phyloP scores from a whole-genome alignment of 2,113 vertebrate genomes.

The Aegithalos caudatus region DNA sequence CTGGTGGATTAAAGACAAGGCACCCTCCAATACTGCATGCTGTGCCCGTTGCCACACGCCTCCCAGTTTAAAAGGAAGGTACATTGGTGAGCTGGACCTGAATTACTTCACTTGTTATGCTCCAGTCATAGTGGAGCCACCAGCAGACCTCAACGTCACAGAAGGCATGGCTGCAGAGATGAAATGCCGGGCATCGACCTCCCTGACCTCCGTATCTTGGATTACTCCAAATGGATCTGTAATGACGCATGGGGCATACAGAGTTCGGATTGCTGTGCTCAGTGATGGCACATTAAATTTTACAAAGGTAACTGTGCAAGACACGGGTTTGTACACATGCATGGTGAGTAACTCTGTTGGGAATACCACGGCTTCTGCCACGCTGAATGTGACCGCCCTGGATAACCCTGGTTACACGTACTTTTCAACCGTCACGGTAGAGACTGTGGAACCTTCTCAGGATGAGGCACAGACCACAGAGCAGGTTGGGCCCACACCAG shows the following conservation, averaged over 20 bases:
- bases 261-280: slow-evolving; percentile 94
- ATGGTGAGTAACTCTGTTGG: slow-evolving; percentile 99
- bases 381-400: slow-evolving; percentile 92
- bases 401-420: slow-evolving; percentile 91
- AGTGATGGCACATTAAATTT: slow-evolving; percentile 97
- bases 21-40: slow-evolving; percentile 95
- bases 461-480: slow-evolving; percentile 90
- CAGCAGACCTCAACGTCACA: slow-evolving; percentile 94
- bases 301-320: slow-evolving; percentile 96
- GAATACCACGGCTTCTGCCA: slow-evolving; percentile 97
- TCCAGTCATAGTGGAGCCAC: slow-evolving; percentile 97
- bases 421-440: slow-evolving; percentile 97
- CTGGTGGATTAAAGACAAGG: slow-evolving; percentile 99
- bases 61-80: slow-evolving; percentile 89
- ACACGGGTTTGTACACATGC: slow-evolving; percentile 96
- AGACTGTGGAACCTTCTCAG: slow-evolving; percentile 94
- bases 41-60: slow-evolving; percentile 96
- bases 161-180: slow-evolving; percentile 97
- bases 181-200: slow-evolving; percentile 92
- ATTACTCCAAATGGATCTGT: slow-evolving; percentile 97
- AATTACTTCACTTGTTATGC: slow-evolving; percentile 98
- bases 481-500: slow-evolving; percentile 87
- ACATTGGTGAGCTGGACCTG: slow-evolving; percentile 96
- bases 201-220: slow-evolving; percentile 97
- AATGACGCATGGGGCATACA: slow-evolving; percentile 95